Conservation (phyloP, 2,797 vertebrate genomes). For the Hypotaenidia okinawae region DNA sequence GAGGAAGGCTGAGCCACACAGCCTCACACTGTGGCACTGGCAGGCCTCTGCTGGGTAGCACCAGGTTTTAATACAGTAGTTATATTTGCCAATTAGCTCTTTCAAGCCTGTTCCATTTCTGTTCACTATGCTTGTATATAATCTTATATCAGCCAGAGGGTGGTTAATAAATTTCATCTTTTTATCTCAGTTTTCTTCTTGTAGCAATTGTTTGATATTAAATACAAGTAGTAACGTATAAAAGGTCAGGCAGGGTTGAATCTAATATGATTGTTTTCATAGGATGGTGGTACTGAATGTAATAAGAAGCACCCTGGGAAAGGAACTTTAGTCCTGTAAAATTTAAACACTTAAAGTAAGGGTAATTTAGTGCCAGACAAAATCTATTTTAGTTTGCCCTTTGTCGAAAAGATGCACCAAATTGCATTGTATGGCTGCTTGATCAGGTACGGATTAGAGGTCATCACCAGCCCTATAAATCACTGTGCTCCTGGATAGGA, state of each 20-base stretch:
- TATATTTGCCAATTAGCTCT: background rate
- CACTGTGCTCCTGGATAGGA: background rate
- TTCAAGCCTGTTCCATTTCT: background rate
- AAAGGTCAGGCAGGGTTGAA: background rate
- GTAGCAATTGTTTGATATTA: conserved; percentile 2
- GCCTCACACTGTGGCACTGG: accelerated
- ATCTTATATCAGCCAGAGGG: background rate
- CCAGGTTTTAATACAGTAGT: background rate
- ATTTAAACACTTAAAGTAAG: conserved; percentile 21
- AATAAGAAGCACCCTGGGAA: background rate
- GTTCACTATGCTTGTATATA: background rate
- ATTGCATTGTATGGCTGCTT: background rate
- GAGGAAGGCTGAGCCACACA: background rate
- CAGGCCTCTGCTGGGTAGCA: background rate
- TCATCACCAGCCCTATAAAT: conserved; percentile 7
- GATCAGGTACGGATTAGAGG: background rate
- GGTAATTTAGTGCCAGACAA: conserved; percentile 26
- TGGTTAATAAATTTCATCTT: background rate
- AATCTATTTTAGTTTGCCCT: conserved; percentile 20
- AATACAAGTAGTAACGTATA: background rate
- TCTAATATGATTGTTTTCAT: conserved; percentile 13
- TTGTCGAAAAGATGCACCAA: conserved; percentile 6
- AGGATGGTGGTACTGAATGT: background rate
- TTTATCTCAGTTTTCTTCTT: background rate
- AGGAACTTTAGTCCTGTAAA: conserved; percentile 5